Base-by-base conservation (phyloP, 1,140 invertebrate species). In the Cyrtorhinus lividipennis region DNA sequence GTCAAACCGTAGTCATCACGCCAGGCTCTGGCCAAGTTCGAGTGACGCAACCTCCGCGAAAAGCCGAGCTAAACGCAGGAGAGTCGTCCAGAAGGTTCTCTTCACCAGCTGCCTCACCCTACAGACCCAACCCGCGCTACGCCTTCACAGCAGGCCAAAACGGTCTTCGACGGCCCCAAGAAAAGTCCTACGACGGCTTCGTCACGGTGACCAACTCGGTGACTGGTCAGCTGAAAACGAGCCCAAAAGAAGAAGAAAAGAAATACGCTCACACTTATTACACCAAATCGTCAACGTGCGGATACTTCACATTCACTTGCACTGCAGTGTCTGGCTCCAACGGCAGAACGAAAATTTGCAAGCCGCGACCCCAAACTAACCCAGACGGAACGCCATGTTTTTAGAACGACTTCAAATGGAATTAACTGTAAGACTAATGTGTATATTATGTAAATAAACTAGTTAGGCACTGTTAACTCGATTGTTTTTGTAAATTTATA, bases 291-390 rank as follows among this genome's bases (percentile, higher is more conserved):
- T 88, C 86, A 1, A 88, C 84, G 0, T 90, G 87, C 72, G 88
- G 88, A 26, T 88, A 88, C 68, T 89, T 89, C 66, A 88, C 87
- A 1, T 89, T 90, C 70, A 84, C 85, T 0, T 90, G 87, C 68
- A 87, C 87, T 30, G 80, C 86, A 67, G 84, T 87, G 1, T 83
- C 84, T 68, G 83, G 84, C 13, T 80, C 83, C 0, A 86, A 86
- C 69, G 85, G 85, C 30, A 79, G 81, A 66, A 85, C 83, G 48
- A 88, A 88, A 72, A 82, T 89, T 26, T 90, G 88, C 71, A 84
- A 84, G 65, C 87, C 87, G 0, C 88, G 86, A 72, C 70, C 77
- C 25, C 78, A 79, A 59, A 78, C 75, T 1, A 74, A 80, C 67
- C 69, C 80, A 2, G 78, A 81, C 68, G 79, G 79, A 2, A 76